A percentile compares a stretch with the other conserved stretches of the same genome.
Evolutionary conservation across 2,888 invertebrate species (phyloP).

Genomic region (Plagodis pulveraria): DNA sequence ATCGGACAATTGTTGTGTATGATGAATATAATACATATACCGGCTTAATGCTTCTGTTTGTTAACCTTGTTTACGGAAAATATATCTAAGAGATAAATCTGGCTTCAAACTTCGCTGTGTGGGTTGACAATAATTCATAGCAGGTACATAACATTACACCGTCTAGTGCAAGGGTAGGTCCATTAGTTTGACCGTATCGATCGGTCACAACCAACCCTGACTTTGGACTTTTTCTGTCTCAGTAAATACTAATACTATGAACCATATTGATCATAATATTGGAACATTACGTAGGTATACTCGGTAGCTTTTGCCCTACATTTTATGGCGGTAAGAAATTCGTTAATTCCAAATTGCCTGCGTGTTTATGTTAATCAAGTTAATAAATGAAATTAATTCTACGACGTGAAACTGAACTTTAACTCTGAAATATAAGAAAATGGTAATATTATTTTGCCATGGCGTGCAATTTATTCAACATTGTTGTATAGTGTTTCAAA

Average conservation of each 20-base stretch:
- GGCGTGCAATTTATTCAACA: neutral
- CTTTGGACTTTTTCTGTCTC: slow-evolving; percentile 47
- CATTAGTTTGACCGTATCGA: slow-evolving; percentile 66
- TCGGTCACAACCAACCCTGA: slow-evolving; percentile 52
- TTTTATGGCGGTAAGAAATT: slow-evolving; percentile 17
- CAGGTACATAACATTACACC: slow-evolving; percentile 3
- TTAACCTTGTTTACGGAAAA: slow-evolving; percentile 14
- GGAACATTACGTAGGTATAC: neutral
- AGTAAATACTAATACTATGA: slow-evolving; percentile 9
- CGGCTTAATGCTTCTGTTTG: slow-evolving; percentile 19
- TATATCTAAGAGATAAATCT: neutral
- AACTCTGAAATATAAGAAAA: neutral
- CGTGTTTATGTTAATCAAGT: slow-evolving; percentile 21
- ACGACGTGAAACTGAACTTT: slow-evolving; percentile 7
- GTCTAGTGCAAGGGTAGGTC: slow-evolving; percentile 59
- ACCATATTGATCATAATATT: neutral
- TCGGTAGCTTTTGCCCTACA: slow-evolving; percentile 9
- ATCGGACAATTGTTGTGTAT: slow-evolving; percentile 7
- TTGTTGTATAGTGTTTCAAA: no score
- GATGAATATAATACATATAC: slow-evolving; percentile 8
- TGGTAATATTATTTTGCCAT: neutral
- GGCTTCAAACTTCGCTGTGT: neutral
- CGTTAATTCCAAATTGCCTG: slow-evolving; percentile 18
- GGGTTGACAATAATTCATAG: neutral
- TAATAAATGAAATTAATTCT: slow-evolving; percentile 11